Conservation (phyloP, 2,113 vertebrate species). For the Raja brachyura region DNA sequence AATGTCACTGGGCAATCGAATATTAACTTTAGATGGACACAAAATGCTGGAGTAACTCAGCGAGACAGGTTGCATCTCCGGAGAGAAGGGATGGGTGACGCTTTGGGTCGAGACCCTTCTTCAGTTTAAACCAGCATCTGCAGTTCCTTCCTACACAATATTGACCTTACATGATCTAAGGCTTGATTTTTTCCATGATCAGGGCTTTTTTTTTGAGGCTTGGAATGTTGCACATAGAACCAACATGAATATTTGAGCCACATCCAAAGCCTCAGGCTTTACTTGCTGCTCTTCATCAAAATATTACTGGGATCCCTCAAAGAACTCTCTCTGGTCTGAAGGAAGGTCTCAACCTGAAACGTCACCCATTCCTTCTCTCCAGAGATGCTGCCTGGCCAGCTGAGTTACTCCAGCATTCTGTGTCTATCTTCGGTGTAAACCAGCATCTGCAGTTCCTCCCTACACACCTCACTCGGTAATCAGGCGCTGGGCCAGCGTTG, state of each 20-base stretch:
- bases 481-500: neutral
- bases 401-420: no score
- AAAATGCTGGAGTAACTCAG: no score
- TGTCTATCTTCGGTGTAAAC: no score
- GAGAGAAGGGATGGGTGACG: no score
- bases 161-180: neutral
- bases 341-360: no score
- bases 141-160: neutral
- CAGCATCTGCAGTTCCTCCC: no score
- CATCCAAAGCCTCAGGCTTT: neutral
- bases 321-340: neutral
- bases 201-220: neutral
- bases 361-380: no score
- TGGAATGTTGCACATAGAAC: neutral
- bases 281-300: neutral
- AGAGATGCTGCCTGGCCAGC: no score
- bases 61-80: no score
- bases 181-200: conserved; percentile 17
- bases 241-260: neutral
- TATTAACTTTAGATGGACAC: neutral
- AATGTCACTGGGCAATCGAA: neutral
- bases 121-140: no score
- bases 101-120: no score
- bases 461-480: neutral
- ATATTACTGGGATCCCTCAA: neutral